Evolutionary conservation across 2,113 vertebrate species (phyloP).

Genomic region (Stercorarius parasiticus): DNA sequence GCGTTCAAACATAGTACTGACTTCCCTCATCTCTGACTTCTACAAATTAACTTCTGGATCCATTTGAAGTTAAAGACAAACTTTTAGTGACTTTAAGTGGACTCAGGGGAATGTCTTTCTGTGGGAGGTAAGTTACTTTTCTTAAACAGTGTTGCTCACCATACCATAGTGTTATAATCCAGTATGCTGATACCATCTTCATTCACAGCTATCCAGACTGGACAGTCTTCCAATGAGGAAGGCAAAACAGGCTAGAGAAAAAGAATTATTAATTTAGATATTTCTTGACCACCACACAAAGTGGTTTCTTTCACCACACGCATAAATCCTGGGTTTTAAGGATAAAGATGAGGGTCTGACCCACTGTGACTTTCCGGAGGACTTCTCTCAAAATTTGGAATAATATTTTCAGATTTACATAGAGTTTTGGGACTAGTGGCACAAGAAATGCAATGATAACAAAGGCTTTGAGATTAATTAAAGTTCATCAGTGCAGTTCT

Average conservation of each 20-base stretch:
- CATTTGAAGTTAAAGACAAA: conserved; percentile 33
- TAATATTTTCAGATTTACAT: background rate
- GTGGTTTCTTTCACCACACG: background rate
- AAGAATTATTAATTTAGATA: background rate
- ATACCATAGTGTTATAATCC: conserved; percentile 84
- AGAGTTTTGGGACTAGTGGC: background rate
- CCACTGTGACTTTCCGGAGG: background rate
- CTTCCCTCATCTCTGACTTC: background rate
- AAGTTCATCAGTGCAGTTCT: background rate
- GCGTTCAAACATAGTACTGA: background rate
- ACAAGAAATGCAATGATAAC: background rate
- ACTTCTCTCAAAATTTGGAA: background rate
- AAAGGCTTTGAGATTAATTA: background rate
- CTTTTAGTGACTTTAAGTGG: background rate
- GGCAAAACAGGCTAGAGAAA: conserved; percentile 79
- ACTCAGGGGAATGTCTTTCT: background rate
- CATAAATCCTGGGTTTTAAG: background rate
- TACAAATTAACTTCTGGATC: conserved; percentile 24
- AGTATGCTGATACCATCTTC: conserved; percentile 87
- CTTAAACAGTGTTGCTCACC: conserved; percentile 5
- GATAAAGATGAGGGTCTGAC: background rate
- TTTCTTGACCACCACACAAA: background rate
- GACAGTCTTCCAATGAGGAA: conserved; percentile 74
- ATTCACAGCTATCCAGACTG: conserved; percentile 87
- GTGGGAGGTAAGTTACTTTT: background rate